Evolutionary conservation across 2,113 vertebrate species (phyloP).

Genomic region (Cyanoramphus novaezelandiae): DNA sequence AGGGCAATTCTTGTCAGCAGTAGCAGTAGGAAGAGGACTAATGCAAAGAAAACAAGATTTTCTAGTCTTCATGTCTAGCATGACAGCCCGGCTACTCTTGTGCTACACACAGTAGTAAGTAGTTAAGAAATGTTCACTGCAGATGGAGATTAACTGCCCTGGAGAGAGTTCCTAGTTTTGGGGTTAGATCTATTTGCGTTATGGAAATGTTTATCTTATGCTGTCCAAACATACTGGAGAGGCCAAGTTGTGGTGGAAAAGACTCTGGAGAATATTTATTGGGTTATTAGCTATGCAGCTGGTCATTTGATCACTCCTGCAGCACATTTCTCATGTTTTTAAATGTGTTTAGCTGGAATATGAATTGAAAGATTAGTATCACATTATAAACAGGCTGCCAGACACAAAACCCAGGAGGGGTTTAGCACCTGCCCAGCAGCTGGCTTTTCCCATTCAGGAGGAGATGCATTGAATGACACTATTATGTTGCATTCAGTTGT

Average conservation of each 20-base stretch:
- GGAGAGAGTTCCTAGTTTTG: neutral
- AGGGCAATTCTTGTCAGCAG: neutral
- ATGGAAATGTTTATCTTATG: neutral
- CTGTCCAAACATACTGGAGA: neutral
- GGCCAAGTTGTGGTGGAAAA: neutral
- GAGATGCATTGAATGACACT: neutral
- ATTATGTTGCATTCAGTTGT: neutral
- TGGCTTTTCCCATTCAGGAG: neutral
- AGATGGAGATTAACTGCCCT: accelerated
- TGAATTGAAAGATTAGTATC: neutral
- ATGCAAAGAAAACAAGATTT: neutral
- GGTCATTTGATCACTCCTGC: neutral
- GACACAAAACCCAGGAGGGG: neutral
- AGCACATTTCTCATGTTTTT: neutral
- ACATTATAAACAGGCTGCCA: neutral
- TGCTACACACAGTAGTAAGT: neutral
- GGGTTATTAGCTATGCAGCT: neutral
- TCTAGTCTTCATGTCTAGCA: neutral
- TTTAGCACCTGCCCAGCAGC: neutral
- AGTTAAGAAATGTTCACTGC: neutral
- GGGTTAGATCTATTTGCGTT: neutral
- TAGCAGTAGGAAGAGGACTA: neutral
- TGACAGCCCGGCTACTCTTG: neutral
- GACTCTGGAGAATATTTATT: neutral
- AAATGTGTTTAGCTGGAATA: neutral